phyloP scores from a whole-genome alignment of 2,797 vertebrate species.

The Cercopithecus hamlyni region DNA sequence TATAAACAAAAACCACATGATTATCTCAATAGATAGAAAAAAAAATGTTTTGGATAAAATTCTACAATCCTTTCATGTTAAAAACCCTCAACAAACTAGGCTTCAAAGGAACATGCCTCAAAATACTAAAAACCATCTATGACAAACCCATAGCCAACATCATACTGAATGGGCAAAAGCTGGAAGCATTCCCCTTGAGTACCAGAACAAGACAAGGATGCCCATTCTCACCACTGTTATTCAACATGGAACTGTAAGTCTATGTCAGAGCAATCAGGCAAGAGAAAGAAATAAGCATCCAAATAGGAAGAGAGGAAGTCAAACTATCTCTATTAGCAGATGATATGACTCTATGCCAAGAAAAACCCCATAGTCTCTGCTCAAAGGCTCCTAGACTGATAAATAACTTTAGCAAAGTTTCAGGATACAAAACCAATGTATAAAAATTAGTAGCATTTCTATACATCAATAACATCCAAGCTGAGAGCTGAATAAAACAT shows the following conservation, averaged over 20 bases:
- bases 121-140: neutral
- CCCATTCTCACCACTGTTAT: neutral
- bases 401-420: neutral
- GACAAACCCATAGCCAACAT: neutral
- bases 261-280: neutral
- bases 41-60: neutral
- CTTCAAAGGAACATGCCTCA: neutral
- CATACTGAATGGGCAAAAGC: neutral
- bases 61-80: neutral
- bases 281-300: neutral
- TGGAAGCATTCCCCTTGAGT: neutral
- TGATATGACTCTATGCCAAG: too few relatives aligned
- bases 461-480: neutral
- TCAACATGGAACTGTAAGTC: neutral
- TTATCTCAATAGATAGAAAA: too few relatives aligned
- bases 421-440: neutral
- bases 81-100: neutral
- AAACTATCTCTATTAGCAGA: neutral
- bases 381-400: neutral
- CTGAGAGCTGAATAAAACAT: neutral
- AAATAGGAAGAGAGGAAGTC: neutral
- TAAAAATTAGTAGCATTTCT: neutral
- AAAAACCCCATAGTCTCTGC: neutral
- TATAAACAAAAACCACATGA: neutral
- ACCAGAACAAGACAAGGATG: neutral